Evolutionary conservation across 2,888 invertebrate species (phyloP).

Genomic region (Palloptera scutellata): DNA sequence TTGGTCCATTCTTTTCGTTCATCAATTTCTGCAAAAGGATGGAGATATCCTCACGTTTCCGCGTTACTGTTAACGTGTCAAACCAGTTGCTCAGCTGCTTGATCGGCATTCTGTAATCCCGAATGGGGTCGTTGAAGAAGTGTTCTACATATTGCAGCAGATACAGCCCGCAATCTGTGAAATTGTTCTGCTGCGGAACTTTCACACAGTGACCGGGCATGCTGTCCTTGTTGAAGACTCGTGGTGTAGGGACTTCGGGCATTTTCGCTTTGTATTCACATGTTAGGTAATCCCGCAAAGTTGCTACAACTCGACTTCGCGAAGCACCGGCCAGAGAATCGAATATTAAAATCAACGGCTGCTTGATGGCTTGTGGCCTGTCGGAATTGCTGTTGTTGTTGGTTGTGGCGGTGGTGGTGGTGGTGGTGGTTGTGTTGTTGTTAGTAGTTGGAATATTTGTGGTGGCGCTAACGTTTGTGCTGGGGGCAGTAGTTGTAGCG

Average conservation of each 20-base stretch:
- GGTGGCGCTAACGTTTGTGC: slow-evolving; percentile 38
- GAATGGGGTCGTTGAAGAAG: slow-evolving; percentile 88
- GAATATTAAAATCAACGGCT: slow-evolving; percentile 91
- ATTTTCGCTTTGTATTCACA: slow-evolving; percentile 84
- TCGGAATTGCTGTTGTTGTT: slow-evolving; percentile 28
- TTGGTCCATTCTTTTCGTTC: slow-evolving; percentile 72
- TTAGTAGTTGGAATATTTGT: slow-evolving; percentile 19
- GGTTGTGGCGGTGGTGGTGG: slow-evolving; percentile 40
- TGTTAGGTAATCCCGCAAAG: slow-evolving; percentile 88
- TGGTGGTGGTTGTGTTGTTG: slow-evolving; percentile 8
- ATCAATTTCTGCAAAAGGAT: slow-evolving; percentile 79
- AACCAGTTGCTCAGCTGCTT: slow-evolving; percentile 87
- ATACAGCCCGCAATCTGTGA: slow-evolving; percentile 95
- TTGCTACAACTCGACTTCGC: slow-evolving; percentile 85
- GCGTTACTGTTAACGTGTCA: slow-evolving; percentile 80
- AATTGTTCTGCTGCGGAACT: slow-evolving; percentile 98
- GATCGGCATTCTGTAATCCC: slow-evolving; percentile 84
- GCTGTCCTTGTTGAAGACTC: slow-evolving; percentile 77
- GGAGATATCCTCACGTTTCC: slow-evolving; percentile 88
- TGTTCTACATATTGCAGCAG: slow-evolving; percentile 95
- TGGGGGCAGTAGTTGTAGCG: slow-evolving; percentile 32
- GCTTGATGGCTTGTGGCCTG: slow-evolving; percentile 50
- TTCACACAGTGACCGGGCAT: slow-evolving; percentile 88
- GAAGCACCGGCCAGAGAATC: slow-evolving; percentile 89
- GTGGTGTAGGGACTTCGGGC: slow-evolving; percentile 54